phyloP scores from a whole-genome alignment of 2,797 vertebrate genomes.

The Sebastes kiyomatsui region DNA sequence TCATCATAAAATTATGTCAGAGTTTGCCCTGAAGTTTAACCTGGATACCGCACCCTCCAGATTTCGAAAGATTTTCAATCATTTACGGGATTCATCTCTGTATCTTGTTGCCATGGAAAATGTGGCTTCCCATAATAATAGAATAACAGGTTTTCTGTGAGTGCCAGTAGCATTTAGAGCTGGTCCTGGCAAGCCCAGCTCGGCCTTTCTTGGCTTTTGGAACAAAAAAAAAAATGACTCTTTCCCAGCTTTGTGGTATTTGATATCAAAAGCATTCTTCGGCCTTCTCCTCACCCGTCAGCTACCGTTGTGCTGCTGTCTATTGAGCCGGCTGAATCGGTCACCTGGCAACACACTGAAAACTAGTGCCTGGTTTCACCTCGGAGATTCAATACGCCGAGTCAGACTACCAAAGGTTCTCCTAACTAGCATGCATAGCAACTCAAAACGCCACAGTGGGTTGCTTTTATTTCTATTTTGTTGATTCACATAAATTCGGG shows the following conservation, averaged over 20 bases:
- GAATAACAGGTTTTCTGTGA: constrained; percentile 38
- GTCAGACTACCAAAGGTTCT: constrained; percentile 22
- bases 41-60: not conserved
- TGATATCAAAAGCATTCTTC: constrained; percentile 71
- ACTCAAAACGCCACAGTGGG: constrained; percentile 2
- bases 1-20: not conserved
- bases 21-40: not conserved
- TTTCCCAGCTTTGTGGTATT: constrained; percentile 56
- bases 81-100: constrained; percentile 35
- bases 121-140: constrained; percentile 24
- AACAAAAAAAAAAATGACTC: constrained; percentile 35
- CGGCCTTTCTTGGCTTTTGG: constrained; percentile 23
- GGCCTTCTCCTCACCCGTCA: constrained; percentile 37
- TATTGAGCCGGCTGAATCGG: constrained; percentile 49
- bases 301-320: constrained; percentile 17
- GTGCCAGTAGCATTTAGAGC: constrained; percentile 39
- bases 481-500: constrained; percentile 3
- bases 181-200: constrained; percentile 44
- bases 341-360: constrained; percentile 68
- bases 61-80: constrained; percentile 23
- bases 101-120: constrained; percentile 45
- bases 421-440: constrained; percentile 40
- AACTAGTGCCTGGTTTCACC: constrained; percentile 54
- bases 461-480: constrained; percentile 19
- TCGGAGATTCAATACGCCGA: constrained; percentile 33